Conservation (phyloP, 2,888 invertebrate species). For the Syrista parreyssii region DNA sequence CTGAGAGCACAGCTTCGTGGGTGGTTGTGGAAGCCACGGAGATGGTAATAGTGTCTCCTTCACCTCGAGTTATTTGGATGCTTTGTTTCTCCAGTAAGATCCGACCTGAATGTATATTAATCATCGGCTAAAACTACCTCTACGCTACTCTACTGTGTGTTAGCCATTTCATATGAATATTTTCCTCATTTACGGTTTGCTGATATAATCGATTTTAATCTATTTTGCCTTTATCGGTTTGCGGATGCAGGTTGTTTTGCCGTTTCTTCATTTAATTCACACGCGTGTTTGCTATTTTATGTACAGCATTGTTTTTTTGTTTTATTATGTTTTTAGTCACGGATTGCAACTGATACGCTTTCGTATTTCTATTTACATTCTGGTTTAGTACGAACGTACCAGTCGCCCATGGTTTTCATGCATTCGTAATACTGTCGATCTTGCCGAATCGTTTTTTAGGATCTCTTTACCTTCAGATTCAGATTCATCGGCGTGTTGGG, state of each 20-base stretch:
- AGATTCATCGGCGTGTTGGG: slow-evolving; percentile 57
- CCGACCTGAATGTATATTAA: slow-evolving; percentile 58
- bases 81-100: slow-evolving; percentile 58
- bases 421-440: slow-evolving; percentile 6
- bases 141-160: slow-evolving; percentile 32
- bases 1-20: slow-evolving; percentile 74
- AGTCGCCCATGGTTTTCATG: slow-evolving; percentile 44
- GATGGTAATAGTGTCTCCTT: slow-evolving; percentile 65
- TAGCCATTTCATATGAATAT: slow-evolving; percentile 23
- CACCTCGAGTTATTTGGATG: slow-evolving; percentile 58
- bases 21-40: slow-evolving; percentile 73
- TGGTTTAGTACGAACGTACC: slow-evolving; percentile 22
- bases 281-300: not conserved
- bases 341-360: slow-evolving; percentile 27
- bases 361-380: slow-evolving; percentile 8
- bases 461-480: slow-evolving; percentile 61
- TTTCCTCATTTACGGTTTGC: not conserved
- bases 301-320: slow-evolving; percentile 19
- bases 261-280: not conserved
- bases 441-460: slow-evolving; percentile 34
- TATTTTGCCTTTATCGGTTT: not conserved
- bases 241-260: not conserved
- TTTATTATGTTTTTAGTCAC: slow-evolving; percentile 41
- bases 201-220: not conserved
- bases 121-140: slow-evolving; percentile 40